Percentiles rank a stretch among this genome's conserved stretches.
Evolutionary conservation across 35 echinoderm and acorn worm genomes (phyloP).

Genomic region (Hemicentrotus pulcherrimus): DNA sequence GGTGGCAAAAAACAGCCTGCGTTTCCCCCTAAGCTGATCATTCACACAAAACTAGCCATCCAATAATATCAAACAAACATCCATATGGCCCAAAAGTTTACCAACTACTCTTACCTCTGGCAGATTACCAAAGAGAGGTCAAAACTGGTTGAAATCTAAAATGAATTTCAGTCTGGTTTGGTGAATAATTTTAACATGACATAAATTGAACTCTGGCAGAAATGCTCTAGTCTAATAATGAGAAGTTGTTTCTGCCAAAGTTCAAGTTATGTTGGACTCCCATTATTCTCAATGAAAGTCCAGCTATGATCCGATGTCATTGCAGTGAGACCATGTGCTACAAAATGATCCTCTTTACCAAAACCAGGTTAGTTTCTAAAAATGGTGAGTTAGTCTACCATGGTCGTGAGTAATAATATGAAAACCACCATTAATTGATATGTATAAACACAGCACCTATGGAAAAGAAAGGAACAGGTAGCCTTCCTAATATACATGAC

Average conservation of each 20-base stretch:
- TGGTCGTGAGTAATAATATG: not conserved
- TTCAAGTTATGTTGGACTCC: not conserved
- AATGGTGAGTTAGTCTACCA: constrained; percentile 16
- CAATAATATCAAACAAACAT: constrained; percentile 27
- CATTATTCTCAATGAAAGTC: not conserved
- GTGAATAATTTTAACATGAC: not conserved
- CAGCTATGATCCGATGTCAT: not conserved
- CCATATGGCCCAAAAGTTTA: not conserved
- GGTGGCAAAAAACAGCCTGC: constrained; percentile 34
- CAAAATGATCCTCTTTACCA: not conserved
- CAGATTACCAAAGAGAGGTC: not conserved
- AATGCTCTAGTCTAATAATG: not conserved
- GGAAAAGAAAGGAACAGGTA: not conserved
- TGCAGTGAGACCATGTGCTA: not conserved
- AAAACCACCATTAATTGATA: not conserved
- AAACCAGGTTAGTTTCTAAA: not conserved
- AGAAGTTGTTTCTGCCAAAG: not conserved
- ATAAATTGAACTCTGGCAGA: not conserved
- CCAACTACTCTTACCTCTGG: not conserved
- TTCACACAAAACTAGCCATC: constrained; percentile 49
- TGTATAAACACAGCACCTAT: not conserved
- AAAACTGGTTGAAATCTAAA: not conserved
- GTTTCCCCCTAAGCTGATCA: constrained; percentile 49
- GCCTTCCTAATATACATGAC: not conserved
- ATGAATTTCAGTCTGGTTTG: not conserved